phyloP scores from a whole-genome alignment of 2,797 vertebrate genomes.

The Sebastes taczanowskii region DNA sequence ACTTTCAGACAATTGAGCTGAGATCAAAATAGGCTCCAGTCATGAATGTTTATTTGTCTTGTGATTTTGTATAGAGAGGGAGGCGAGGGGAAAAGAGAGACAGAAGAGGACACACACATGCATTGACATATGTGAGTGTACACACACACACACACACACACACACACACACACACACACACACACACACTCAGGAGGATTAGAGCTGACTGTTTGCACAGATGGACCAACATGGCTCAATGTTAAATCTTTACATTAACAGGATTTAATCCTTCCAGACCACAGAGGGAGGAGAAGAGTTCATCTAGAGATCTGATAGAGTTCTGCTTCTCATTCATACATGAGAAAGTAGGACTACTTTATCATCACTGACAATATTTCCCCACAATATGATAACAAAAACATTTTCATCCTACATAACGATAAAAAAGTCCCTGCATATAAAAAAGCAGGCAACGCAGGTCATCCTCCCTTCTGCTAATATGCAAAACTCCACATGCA shows the following conservation, averaged over 20 bases:
- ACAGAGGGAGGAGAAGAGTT: not conserved
- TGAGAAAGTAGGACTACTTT: not conserved
- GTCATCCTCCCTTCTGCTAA: not conserved
- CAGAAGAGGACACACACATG: not conserved
- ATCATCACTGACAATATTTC: not conserved
- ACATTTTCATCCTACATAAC: not conserved
- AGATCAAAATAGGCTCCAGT: slow-evolving; percentile 5
- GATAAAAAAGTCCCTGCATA: not conserved
- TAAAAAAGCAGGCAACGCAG: not conserved
- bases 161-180: not conserved
- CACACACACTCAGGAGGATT: slow-evolving; percentile 26
- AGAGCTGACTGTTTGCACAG: slow-evolving; percentile 40
- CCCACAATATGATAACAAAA: not conserved
- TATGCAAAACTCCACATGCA: not conserved
- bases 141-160: not conserved
- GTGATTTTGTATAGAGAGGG: not conserved
- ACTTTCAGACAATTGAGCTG: slow-evolving; percentile 14
- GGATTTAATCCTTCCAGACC: slow-evolving; percentile 15
- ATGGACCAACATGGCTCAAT: slow-evolving; percentile 39
- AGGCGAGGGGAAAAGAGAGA: not conserved
- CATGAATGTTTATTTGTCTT: slow-evolving; percentile 1
- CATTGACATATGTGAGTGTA: not conserved
- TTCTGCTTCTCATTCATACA: not conserved
- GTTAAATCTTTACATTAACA: slow-evolving; percentile 54
- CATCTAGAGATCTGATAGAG: not conserved